phyloP scores from a whole-genome alignment of 1,140 invertebrate species.

The Atta cephalotes region DNA sequence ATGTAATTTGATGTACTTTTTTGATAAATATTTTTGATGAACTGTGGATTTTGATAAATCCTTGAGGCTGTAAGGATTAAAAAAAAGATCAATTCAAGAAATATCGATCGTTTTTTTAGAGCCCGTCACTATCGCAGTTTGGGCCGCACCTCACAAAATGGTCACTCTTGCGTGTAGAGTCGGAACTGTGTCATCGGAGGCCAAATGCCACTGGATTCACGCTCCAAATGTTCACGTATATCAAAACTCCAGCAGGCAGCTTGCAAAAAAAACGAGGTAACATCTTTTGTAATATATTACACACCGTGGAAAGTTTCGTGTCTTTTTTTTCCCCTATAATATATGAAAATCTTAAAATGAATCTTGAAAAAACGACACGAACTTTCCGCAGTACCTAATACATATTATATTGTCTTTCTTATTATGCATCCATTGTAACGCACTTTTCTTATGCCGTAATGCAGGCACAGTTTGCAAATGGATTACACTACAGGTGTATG shows the following conservation, averaged over 20 bases:
- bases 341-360: no score
- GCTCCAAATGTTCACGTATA: conserved; percentile 73
- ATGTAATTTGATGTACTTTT: not conserved
- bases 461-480: conserved; percentile 80
- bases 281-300: not conserved
- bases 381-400: no score
- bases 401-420: not conserved
- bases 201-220: conserved; percentile 82
- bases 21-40: conserved; percentile 1
- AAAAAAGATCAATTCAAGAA: not conserved
- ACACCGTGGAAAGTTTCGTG: no score
- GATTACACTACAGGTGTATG: conserved; percentile 82
- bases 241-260: conserved; percentile 67
- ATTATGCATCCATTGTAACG: not conserved
- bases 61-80: conserved; percentile 16
- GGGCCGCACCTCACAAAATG: conserved; percentile 81
- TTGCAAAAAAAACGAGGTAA: conserved; percentile 71
- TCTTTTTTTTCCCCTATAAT: no score
- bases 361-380: no score
- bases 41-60: not conserved
- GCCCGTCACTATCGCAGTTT: conserved; percentile 80
- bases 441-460: not conserved
- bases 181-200: conserved; percentile 70
- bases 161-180: conserved; percentile 83
- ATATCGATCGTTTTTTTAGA: conserved; percentile 75